These are phyloP conservation scores for Muscicapa comitata DNA, from an alignment of 2,797 vertebrate species.

Conservation along the genomic window DNA sequence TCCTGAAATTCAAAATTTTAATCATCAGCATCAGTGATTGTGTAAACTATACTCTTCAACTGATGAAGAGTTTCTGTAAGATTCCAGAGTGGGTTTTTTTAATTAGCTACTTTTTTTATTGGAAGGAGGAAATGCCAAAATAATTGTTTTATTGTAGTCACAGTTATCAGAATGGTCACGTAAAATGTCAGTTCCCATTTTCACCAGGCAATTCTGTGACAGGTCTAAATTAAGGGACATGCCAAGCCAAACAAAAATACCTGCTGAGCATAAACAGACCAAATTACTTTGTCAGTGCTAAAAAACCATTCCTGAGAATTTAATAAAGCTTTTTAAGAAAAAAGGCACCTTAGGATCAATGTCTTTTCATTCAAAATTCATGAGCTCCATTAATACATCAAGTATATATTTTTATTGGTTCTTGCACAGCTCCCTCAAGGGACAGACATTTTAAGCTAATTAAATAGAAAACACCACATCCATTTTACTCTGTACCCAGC, in stretches of 20 bases:
- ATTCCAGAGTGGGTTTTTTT: accelerated
- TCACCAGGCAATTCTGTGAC: not conserved
- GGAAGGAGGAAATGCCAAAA: not conserved
- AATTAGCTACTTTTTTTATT: not conserved
- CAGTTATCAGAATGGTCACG: not conserved
- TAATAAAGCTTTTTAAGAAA: not conserved
- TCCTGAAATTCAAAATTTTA: not conserved
- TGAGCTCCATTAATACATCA: not conserved
- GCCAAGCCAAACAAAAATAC: not conserved
- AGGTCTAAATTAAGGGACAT: not conserved
- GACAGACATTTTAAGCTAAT: not conserved
- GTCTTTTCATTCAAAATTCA: not conserved
- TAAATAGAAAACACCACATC: not conserved
- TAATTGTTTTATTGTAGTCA: not conserved
- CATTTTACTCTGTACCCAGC: not conserved
- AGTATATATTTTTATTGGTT: not conserved
- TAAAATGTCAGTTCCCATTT: not conserved
- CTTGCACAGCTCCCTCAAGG: not conserved
- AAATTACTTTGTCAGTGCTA: not conserved
- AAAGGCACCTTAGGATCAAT: not conserved
- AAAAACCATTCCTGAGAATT: not conserved
- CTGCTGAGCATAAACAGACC: not conserved
- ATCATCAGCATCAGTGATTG: not conserved
- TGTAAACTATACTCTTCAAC: not conserved
- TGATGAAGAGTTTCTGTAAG: not conserved